A percentile compares a stretch with the other conserved stretches of the same genome.
These are phyloP conservation scores for Germaria angustata DNA, from an alignment of 2,888 invertebrate species.

Conservation along the genomic window DNA sequence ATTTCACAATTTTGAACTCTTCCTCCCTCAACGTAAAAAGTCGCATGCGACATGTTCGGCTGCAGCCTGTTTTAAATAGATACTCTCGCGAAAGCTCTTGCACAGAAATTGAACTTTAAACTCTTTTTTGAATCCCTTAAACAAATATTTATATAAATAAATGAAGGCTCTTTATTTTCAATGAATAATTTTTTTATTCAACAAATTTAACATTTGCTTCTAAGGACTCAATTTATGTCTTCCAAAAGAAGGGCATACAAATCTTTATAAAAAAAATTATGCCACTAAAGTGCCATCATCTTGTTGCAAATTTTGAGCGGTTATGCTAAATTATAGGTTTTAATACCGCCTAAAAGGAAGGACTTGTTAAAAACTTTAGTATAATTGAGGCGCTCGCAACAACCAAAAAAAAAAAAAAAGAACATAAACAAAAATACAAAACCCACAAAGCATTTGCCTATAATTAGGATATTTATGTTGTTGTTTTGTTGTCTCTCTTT, in stretches of 20 bases:
- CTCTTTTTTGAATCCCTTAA: no score
- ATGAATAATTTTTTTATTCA: no score
- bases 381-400: slow-evolving; percentile 61
- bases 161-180: no score
- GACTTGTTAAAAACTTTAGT: slow-evolving; percentile 45
- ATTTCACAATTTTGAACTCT: no score
- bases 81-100: no score
- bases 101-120: no score
- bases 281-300: slow-evolving; percentile 44
- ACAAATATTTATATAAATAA: no score
- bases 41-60: no score
- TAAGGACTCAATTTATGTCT: not conserved
- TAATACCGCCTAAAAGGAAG: slow-evolving; percentile 43
- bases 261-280: not conserved
- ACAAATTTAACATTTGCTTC: not conserved
- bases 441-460: slow-evolving; percentile 63
- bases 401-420: not conserved
- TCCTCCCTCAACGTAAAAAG: no score
- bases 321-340: slow-evolving; percentile 63
- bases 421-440: not conserved
- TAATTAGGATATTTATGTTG: slow-evolving; percentile 55
- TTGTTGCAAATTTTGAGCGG: slow-evolving; percentile 48
- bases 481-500: slow-evolving; percentile 14
- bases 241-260: not conserved
- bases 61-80: no score